phyloP scores from a whole-genome alignment of 2,113 vertebrate species.

The Protomyctophum bolini region DNA sequence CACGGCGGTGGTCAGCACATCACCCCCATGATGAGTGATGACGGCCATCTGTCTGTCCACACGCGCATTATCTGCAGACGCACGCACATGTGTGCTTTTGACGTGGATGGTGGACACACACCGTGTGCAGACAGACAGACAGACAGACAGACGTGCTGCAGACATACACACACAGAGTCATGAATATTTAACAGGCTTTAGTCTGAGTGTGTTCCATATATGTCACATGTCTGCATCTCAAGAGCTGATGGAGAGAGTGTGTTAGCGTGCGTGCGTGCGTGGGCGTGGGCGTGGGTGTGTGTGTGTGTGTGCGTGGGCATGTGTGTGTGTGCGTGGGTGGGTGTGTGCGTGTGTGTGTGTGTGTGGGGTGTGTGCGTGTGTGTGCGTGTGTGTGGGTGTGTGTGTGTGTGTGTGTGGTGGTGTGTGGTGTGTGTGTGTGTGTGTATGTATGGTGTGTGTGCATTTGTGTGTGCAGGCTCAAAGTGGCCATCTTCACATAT shows the following conservation, averaged over 20 bases:
- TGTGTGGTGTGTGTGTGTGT: slow-evolving; percentile 32
- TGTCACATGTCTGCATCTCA: slow-evolving; percentile 70
- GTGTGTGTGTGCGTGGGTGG: background rate
- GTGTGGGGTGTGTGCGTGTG: no score
- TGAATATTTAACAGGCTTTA: slow-evolving; percentile 78
- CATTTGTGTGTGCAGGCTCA: slow-evolving; percentile 34
- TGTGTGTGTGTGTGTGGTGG: slow-evolving; percentile 6
- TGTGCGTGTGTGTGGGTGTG: no score
- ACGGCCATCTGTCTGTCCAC: slow-evolving; percentile 35
- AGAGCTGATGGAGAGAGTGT: slow-evolving; percentile 59
- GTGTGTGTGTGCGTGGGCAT: slow-evolving; percentile 23
- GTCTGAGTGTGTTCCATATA: slow-evolving; percentile 75
- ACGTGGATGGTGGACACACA: no score
- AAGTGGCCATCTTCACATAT: slow-evolving; percentile 74
- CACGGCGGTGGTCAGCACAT: background rate
- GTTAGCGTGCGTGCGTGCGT: background rate
- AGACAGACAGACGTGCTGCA: slow-evolving; percentile 39
- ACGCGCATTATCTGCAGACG: slow-evolving; percentile 24
- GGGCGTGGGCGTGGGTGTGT: slow-evolving; percentile 22
- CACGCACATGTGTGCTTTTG: slow-evolving; percentile 35
- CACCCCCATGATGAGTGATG: background rate
- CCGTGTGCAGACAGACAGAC: slow-evolving; percentile 51
- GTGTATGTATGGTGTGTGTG: slow-evolving; percentile 39
- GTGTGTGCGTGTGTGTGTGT: no score
- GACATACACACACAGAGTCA: slow-evolving; percentile 45